Base-by-base conservation (phyloP, 2,888 invertebrate genomes). In the Thalpophila matura region DNA sequence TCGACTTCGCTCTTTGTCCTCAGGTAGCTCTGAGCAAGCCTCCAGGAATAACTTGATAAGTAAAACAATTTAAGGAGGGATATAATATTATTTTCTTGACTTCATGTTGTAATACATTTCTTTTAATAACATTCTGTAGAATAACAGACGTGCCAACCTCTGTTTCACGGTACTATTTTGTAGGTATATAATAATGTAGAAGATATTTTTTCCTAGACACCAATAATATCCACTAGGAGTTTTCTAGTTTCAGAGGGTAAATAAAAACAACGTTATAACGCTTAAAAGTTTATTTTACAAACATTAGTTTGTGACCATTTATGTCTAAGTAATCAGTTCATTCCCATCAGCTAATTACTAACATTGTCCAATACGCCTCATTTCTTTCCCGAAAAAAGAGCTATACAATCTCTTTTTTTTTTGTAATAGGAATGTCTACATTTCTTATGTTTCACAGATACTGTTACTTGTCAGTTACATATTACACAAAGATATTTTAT, bases 261-360 rank as follows among this genome's bases (percentile, higher is more conserved):
- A 59, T 54, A 62, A 73, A 56, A 64, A 20, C 2, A 4, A 33
- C 12, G 12, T 24, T 3, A 2, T 46, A 47, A 58, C 53, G 45
- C 27, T 46, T 24, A 61, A 77, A 72, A 54, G 43, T 75, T 75
- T 75, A 75, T 75, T 71, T 62, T 58, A 40, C 56, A 59, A 68
- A 72, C 31, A 68, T 68, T 68, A 73, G 31, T 73, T 64, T 55
- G 57, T 72, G 77, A 68, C 58, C 57, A 58, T 54, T 49, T 55
- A 45, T 59, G 10, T 49, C 42, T 42, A 57, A 42, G 54, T 60
- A 61, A 55, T 71, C 77, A 54, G 67, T 67, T 60, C 54, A 60
- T 51, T 60, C 40, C 42, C 47, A 61, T 42, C 29, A 60, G 38
- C 50, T 57, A 47, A 27, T 35, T 55, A 45, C 29, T 50, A 33